Base-by-base conservation (phyloP, 2,888 invertebrate genomes). In the Drosophila kanekoi region DNA sequence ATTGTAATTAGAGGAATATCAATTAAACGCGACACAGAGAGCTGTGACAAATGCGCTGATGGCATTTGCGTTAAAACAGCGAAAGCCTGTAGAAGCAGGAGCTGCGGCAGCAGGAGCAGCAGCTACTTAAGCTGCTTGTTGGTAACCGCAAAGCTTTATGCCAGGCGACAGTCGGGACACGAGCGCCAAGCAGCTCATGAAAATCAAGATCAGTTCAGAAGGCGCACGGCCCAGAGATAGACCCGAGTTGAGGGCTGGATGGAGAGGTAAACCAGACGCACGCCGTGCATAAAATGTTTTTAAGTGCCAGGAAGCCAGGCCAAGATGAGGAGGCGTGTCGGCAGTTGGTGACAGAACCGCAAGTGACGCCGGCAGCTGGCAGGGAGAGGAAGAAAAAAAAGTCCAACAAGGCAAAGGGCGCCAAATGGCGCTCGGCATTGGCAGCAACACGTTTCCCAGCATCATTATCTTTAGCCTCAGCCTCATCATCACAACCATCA, bases 201-300 rank as follows among this genome's bases (percentile, higher is more conserved):
- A 77, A 77, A 79, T 77, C 79, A 77, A 77, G 79, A 77, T 77
- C 77, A 77, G 75, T 61, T 41, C 64, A 60, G 62, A 60, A 64
- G 47, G 60, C 57, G 33, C 28, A 18, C 20, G 1, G 28, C 28
- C 28, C 28, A 20, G 14, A n/a, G 13, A 11, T 0, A 14, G 5
- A 5, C 1, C 28, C 28, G 28, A 28, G 8, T 8, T 28, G 18
- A 2, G 13, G n/a, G 2, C 3, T 9, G 52, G 18, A 14, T 2
- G 35, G 16, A 16, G 4, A 5, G 11, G 16, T 8, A 8, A 56
- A 58, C 23, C 43, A 35, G 54, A 49, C 40, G 57, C 47, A 51
- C 28, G 78, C 63, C 51, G 69, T 74, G 79, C 75, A 77, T 77
- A 79, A 79, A 77, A 77, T 74, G 70, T 65, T 69, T 74, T 77